A percentile compares a stretch with the other conserved stretches of the same genome.
Conservation (phyloP, 2,113 vertebrate species). For the Callorhinus ursinus region DNA sequence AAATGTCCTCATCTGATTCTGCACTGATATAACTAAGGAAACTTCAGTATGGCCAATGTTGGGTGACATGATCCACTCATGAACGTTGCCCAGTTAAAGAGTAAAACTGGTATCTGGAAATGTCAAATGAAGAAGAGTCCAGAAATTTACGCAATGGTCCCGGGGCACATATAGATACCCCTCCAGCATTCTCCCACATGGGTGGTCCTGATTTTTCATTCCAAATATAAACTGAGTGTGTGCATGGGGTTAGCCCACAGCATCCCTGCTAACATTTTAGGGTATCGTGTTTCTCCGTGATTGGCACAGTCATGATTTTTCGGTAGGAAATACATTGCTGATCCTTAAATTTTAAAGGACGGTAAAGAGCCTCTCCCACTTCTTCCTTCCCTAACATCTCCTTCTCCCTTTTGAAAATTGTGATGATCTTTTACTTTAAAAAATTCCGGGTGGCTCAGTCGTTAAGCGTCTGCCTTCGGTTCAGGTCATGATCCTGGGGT, state of each 20-base stretch:
- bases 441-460: background rate
- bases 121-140: background rate
- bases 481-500: no score
- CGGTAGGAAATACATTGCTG: background rate
- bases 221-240: background rate
- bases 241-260: background rate
- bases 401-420: background rate
- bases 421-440: background rate
- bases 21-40: background rate
- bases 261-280: background rate
- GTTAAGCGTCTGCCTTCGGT: no score
- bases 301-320: background rate
- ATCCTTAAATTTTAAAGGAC: background rate
- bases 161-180: background rate
- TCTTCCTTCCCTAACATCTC: background rate
- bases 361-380: background rate
- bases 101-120: background rate
- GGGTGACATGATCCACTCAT: background rate
- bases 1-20: background rate
- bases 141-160: background rate
- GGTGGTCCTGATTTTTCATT: background rate
- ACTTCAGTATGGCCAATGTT: background rate
- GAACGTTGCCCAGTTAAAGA: background rate
- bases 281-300: background rate
- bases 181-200: background rate